A percentile compares a stretch with the other conserved stretches of the same genome.
These are phyloP conservation scores for Phyllotreta cruciferae DNA, from an alignment of 2,888 invertebrate genomes.

Conservation along the genomic window DNA sequence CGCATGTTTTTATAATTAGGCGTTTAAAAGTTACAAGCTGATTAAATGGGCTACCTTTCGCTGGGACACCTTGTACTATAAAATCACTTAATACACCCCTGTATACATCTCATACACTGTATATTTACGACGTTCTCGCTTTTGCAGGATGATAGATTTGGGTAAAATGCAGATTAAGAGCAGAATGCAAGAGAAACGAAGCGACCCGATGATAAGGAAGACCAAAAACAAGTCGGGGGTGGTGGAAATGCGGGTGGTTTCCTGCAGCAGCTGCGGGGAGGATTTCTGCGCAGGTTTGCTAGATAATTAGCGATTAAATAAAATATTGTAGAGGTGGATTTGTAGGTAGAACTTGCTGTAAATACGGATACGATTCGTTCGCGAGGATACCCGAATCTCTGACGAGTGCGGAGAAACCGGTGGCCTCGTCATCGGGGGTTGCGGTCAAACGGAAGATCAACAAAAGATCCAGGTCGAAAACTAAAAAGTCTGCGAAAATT, in stretches of 20 bases:
- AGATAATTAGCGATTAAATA: background rate
- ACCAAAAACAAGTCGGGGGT: conserved; percentile 86
- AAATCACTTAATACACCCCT: no score
- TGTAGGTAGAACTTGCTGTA: conserved; percentile 63
- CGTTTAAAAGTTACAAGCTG: no score
- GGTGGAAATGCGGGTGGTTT: conserved; percentile 76
- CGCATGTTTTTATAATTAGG: no score
- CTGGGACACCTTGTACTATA: no score
- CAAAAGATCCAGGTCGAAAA: conserved; percentile 45
- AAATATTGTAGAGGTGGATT: conserved; percentile 23
- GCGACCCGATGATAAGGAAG: conserved; percentile 73
- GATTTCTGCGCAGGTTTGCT: conserved; percentile 80
- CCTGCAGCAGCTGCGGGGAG: conserved; percentile 83
- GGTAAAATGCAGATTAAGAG: conserved; percentile 81
- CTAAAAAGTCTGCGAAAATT: no score
- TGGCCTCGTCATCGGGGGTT: conserved; percentile 58
- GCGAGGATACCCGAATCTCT: conserved; percentile 58
- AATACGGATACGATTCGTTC: conserved; percentile 67
- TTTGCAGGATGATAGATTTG: conserved; percentile 81
- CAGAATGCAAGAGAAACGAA: conserved; percentile 73
- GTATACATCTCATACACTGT: no score
- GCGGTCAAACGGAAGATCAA: conserved; percentile 51
- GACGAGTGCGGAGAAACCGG: conserved; percentile 49
- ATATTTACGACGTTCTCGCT: no score
- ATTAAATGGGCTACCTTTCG: no score